Conservation (phyloP, 2,797 vertebrate species). For the Poecilia gillii region DNA sequence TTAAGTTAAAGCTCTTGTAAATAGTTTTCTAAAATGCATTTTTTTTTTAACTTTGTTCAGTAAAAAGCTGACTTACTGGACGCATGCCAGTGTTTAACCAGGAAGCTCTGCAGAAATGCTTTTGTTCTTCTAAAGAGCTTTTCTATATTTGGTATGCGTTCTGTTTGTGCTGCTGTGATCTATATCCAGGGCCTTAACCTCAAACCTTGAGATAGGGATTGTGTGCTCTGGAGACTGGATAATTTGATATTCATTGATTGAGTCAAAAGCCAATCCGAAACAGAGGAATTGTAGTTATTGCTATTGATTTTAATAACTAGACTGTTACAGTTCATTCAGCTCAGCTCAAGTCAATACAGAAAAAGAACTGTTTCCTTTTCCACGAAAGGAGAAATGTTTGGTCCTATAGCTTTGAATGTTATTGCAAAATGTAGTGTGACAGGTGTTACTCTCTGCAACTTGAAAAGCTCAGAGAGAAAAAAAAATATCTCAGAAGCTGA, state of each 20-base stretch:
- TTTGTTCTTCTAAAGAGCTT: slow-evolving; percentile 24
- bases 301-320: slow-evolving; percentile 88
- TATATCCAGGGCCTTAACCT: slow-evolving; percentile 63
- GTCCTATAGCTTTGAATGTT: slow-evolving; percentile 13
- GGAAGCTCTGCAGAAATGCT: slow-evolving; percentile 15
- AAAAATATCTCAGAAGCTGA: slow-evolving; percentile 11
- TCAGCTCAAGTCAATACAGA: slow-evolving; percentile 62
- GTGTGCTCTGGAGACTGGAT: slow-evolving; percentile 72
- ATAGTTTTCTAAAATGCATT: background rate
- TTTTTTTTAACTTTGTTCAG: background rate
- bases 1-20: background rate
- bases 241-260: slow-evolving; percentile 85
- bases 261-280: slow-evolving; percentile 78
- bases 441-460: background rate
- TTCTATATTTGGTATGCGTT: slow-evolving; percentile 43
- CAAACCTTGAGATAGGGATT: slow-evolving; percentile 73
- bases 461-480: slow-evolving; percentile 11
- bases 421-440: slow-evolving; percentile 27
- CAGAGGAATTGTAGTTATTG: slow-evolving; percentile 85
- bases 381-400: slow-evolving; percentile 17
- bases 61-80: background rate
- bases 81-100: background rate
- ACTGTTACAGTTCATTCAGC: slow-evolving; percentile 81
- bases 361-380: slow-evolving; percentile 53
- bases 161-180: slow-evolving; percentile 65